Conservation (phyloP, 2,888 invertebrate genomes). For the Nezara viridula region DNA sequence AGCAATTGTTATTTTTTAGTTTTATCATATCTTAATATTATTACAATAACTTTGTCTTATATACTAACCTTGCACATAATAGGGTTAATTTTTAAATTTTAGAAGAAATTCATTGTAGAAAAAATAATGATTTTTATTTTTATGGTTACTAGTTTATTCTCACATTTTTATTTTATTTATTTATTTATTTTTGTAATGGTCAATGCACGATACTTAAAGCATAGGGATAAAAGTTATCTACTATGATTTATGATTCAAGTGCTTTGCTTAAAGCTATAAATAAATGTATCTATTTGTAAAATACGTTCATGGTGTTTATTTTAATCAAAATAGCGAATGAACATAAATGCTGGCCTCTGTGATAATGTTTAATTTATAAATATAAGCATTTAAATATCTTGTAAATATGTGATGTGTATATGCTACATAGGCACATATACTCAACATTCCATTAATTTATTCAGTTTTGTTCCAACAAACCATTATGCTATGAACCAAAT, state of each 20-base stretch:
- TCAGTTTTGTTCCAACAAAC: not conserved
- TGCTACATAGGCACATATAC: conserved; percentile 35
- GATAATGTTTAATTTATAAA: conserved; percentile 49
- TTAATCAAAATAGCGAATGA: conserved; percentile 34
- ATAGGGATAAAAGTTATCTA: conserved; percentile 1
- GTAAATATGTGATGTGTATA: conserved; percentile 41
- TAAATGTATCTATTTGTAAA: conserved; percentile 35
- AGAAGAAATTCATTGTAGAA: not conserved
- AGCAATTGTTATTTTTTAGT: not conserved
- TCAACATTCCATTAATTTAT: conserved; percentile 42
- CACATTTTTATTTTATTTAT: not conserved
- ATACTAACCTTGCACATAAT: not conserved
- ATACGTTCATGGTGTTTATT: conserved; percentile 42
- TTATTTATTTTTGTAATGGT: conserved; percentile 27
- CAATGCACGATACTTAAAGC: not conserved
- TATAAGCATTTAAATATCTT: not conserved
- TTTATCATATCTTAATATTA: not conserved
- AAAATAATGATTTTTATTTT: not conserved
- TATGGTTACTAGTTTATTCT: not conserved
- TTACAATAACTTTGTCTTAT: not conserved
- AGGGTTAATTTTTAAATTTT: not conserved
- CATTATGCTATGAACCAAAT: conserved; percentile 43
- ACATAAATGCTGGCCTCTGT: conserved; percentile 42
- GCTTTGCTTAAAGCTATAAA: conserved; percentile 45
- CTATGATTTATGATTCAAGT: not conserved